Base-by-base conservation (phyloP, 2,888 invertebrate genomes). In the Capitulum mitella region DNA sequence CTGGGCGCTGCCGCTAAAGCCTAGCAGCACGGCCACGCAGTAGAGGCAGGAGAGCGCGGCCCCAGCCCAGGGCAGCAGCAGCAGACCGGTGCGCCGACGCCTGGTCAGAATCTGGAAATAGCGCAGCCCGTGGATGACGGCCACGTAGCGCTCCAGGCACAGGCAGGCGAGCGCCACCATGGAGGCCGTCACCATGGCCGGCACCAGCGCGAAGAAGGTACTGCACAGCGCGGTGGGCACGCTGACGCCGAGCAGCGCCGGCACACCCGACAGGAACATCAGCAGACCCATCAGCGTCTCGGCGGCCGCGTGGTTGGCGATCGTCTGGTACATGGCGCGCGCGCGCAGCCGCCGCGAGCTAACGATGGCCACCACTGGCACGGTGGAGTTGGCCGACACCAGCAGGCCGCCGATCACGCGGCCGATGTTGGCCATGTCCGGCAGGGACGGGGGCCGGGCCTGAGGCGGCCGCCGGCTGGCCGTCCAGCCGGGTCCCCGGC, bases 251-350 rank as follows among this genome's bases (percentile, higher is more conserved):
- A 61, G 12, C 32, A 32, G 14, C 32, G 14, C 14, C 32, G 61
- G 61, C 12, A 29, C 3, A 14, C 61, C 61, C 32, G 58, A n/a
- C 32, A 32, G 2, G 16, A 6, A n/a, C 61, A 61, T 61, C 32
- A 61, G 32, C 61, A 32, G 32, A 14, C 61, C 61, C 61, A 61
- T 61, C 61, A 61, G 61, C 61, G 61, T 61, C 61, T 61, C 61
- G 32, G n/a, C 10, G 1, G 61, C 32, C 32, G 61, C 61, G 32
- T 61, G 61, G 61, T 32, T 61, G 61, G 61, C 61, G 61, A 61
- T 61, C 61, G 16, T 61, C 61, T 61, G 61, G 61, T 16, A 61
- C 61, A 61, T 61, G 61, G 61, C 32, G 61, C 61, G 61, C 3
- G 32, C 32, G 14, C 61, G 61, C 61, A 61, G 61, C 3, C 14